Percentiles rank a stretch among this genome's conserved stretches.
These are phyloP conservation scores for Ctenosaura bakeri DNA, from an alignment of 2,797 vertebrate genomes.

Conservation along the genomic window DNA sequence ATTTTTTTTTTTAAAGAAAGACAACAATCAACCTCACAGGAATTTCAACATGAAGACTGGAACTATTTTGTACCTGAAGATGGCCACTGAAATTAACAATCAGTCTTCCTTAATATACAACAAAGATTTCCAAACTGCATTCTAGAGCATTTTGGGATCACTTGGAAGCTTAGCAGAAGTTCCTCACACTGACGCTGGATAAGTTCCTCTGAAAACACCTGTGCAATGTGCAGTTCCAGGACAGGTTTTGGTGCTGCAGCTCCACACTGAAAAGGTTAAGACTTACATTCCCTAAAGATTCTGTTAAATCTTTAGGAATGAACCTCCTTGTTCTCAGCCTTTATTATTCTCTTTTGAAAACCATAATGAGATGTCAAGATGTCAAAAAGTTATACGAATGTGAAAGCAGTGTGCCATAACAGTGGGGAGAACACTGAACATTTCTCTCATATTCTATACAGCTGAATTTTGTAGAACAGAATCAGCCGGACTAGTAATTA, in stretches of 20 bases:
- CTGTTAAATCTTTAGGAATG: not conserved
- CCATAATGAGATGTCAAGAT: not conserved
- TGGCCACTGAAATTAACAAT: not conserved
- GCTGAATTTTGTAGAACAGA: conserved; percentile 11
- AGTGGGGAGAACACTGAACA: no score
- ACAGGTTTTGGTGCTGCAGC: no score
- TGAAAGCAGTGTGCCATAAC: not conserved
- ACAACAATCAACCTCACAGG: not conserved
- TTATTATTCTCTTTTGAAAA: not conserved
- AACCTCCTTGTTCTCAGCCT: not conserved
- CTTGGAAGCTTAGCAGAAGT: no score
- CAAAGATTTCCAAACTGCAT: not conserved
- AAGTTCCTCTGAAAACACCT: not conserved
- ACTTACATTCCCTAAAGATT: not conserved
- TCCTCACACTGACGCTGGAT: not conserved
- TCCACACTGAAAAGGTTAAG: no score
- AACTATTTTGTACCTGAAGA: not conserved
- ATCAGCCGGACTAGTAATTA: conserved; percentile 29
- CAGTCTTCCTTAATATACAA: not conserved
- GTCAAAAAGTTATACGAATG: conserved; percentile 7
- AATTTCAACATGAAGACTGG: not conserved
- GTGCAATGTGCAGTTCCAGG: not conserved
- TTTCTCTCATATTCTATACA: not conserved
- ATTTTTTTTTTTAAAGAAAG: not conserved
- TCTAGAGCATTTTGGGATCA: not conserved